These are phyloP conservation scores for Listronotus oregonensis DNA, from an alignment of 1,140 invertebrate species.

Conservation along the genomic window DNA sequence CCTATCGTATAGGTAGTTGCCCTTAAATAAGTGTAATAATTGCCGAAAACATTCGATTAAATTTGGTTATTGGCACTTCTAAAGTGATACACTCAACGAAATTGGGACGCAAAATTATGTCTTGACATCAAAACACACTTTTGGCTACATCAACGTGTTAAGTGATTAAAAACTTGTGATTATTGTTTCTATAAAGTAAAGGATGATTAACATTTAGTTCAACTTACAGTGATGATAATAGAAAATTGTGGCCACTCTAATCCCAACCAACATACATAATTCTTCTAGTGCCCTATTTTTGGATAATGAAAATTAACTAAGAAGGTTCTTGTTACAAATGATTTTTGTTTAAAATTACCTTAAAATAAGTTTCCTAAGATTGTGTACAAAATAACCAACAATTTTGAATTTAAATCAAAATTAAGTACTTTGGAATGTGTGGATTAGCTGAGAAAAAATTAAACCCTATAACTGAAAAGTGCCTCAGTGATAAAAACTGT, in stretches of 20 bases:
- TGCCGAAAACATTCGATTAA: neutral
- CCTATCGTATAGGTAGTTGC: neutral
- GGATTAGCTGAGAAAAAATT: neutral
- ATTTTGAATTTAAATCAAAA: no score
- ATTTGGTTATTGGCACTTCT: neutral
- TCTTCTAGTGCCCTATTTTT: slow-evolving; percentile 10
- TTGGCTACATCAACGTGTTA: slow-evolving; percentile 22
- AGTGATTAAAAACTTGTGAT: slow-evolving; percentile 10
- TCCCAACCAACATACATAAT: neutral
- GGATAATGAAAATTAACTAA: neutral
- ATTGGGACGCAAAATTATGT: slow-evolving; percentile 14
- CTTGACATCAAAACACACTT: slow-evolving; percentile 48
- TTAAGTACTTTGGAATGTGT: neutral
- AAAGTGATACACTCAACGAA: slow-evolving; percentile 13
- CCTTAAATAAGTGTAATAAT: neutral
- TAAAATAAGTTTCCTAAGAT: no score
- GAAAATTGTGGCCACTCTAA: no score
- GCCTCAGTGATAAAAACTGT: slow-evolving; percentile 4
- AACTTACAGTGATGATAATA: no score
- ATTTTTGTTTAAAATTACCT: no score
- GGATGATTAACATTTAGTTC: no score
- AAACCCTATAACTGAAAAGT: neutral
- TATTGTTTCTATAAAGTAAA: neutral
- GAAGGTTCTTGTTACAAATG: no score
- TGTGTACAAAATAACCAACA: no score